A percentile compares a stretch with the other conserved stretches of the same genome.
phyloP scores from a whole-genome alignment of 2,797 vertebrate genomes.

The Coilia nasus region DNA sequence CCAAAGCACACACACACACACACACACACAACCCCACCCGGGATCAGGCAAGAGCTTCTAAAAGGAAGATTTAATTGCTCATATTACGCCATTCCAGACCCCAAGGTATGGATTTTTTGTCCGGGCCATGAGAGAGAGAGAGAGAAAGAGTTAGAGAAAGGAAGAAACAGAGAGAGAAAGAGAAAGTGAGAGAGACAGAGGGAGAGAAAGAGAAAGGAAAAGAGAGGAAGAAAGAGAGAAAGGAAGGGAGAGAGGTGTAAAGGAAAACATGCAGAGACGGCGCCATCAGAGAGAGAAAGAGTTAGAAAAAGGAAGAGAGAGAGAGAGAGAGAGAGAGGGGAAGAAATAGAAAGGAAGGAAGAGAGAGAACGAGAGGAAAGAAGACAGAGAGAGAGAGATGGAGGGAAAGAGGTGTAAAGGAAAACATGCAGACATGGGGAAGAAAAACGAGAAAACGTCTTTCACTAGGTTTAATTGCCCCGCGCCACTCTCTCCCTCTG shows the following conservation, averaged over 20 bases:
- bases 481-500: neutral
- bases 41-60: slow-evolving; percentile 40
- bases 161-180: slow-evolving; percentile 26
- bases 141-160: neutral
- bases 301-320: too few species aligned
- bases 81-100: slow-evolving; percentile 49
- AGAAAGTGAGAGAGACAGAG: slow-evolving; percentile 44
- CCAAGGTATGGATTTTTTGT: slow-evolving; percentile 47
- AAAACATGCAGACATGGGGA: slow-evolving; percentile 36
- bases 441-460: slow-evolving; percentile 32
- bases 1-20: neutral
- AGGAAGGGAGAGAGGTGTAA: too few species aligned
- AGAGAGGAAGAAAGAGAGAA: slow-evolving; percentile 8
- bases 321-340: slow-evolving; percentile 26
- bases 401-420: slow-evolving; percentile 41
- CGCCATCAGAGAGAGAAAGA: neutral
- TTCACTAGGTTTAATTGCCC: slow-evolving; percentile 40
- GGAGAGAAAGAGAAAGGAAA: neutral
- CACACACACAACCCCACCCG: slow-evolving; percentile 8
- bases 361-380: slow-evolving; percentile 22
- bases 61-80: slow-evolving; percentile 50
- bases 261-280: too few species aligned
- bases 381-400: slow-evolving; percentile 4
- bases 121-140: neutral
- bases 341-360: neutral